A percentile compares a stretch with the other conserved stretches of the same genome.
These are phyloP conservation scores for Acanthisitta chloris DNA, from an alignment of 2,113 vertebrate species.

Conservation along the genomic window DNA sequence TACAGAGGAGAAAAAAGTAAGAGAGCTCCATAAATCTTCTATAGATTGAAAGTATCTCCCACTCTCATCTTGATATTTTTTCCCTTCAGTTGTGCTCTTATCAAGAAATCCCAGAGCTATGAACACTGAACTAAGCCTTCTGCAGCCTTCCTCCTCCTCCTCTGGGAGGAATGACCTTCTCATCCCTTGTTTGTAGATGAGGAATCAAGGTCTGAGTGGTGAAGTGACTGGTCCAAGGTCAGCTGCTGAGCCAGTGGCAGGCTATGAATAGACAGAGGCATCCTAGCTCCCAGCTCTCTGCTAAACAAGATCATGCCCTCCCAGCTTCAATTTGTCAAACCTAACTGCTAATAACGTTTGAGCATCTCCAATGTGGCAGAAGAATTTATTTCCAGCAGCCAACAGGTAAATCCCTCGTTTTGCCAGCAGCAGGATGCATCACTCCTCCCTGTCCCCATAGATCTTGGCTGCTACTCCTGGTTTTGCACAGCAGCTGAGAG, in stretches of 20 bases:
- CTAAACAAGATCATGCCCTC: background rate
- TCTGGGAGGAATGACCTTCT: background rate
- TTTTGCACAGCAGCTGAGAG: background rate
- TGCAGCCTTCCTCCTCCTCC: background rate
- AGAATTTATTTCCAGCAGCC: background rate
- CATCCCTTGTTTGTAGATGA: background rate
- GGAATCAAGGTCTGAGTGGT: background rate
- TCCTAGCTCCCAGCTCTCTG: background rate
- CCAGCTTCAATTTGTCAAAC: background rate
- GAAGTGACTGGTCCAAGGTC: conserved; percentile 7
- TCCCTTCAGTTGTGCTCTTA: background rate
- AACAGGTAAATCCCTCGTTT: background rate
- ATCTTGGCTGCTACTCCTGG: background rate
- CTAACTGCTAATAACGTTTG: background rate
- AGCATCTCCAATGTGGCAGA: background rate
- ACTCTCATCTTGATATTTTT: background rate
- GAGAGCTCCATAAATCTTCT: background rate
- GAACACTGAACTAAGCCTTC: background rate
- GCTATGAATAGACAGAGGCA: conserved; percentile 5
- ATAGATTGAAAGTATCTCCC: background rate
- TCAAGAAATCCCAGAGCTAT: background rate
- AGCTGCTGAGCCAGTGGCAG: background rate
- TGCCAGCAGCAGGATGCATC: background rate
- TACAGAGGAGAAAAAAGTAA: background rate
- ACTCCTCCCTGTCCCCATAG: background rate